Evolutionary conservation across 2,797 vertebrate genomes (phyloP).

Genomic region (Rallus crepitans): DNA sequence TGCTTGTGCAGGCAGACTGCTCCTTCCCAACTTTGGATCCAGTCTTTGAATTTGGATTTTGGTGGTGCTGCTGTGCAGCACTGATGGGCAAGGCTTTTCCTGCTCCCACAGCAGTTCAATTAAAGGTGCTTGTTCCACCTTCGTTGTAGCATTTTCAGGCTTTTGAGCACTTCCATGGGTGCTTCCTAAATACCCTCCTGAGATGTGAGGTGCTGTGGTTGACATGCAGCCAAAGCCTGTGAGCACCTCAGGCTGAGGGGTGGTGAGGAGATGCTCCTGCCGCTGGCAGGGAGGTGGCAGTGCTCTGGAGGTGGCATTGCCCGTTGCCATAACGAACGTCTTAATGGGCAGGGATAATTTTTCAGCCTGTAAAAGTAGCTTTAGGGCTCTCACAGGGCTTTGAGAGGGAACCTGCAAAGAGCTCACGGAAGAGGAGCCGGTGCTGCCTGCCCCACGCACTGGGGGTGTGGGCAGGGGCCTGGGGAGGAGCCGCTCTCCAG

Average conservation of each 20-base stretch:
- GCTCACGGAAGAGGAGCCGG: background rate
- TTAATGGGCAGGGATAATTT: background rate
- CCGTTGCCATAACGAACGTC: background rate
- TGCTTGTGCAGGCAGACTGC: background rate
- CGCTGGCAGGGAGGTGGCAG: rapidly evolving
- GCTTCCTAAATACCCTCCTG: background rate
- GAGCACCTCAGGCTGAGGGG: background rate
- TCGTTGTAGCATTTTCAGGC: background rate
- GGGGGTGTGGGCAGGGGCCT: background rate
- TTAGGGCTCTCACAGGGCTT: background rate
- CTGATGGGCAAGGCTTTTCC: background rate
- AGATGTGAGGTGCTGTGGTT: background rate
- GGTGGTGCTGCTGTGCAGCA: background rate
- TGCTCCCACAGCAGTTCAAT: background rate
- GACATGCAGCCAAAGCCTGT: background rate
- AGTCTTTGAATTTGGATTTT: background rate
- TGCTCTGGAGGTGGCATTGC: background rate
- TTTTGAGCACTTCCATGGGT: background rate
- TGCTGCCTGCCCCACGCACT: rapidly evolving
- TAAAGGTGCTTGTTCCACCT: background rate
- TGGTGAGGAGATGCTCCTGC: background rate
- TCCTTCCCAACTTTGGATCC: background rate
- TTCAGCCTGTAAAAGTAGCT: background rate
- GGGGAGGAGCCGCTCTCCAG: background rate
- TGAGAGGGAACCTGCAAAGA: background rate